Percentiles rank a stretch among this genome's conserved stretches.
Conservation (phyloP, 2,113 vertebrate species). For the Salvelinus fontinalis region DNA sequence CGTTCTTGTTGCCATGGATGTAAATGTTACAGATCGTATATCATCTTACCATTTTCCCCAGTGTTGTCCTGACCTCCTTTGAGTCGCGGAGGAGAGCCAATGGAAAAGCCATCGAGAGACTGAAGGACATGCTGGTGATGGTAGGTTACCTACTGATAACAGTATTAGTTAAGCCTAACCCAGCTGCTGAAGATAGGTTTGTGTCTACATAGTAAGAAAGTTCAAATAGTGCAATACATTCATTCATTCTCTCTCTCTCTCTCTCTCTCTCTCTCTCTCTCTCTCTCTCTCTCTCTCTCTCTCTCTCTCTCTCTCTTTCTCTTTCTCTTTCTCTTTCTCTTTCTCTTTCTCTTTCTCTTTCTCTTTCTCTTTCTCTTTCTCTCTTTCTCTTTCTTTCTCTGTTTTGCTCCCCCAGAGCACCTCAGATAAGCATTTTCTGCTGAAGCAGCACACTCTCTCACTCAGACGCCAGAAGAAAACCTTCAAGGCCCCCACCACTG, state of each 20-base stretch:
- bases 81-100: conserved; percentile 75
- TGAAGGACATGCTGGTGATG: conserved; percentile 77
- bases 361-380: background rate
- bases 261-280: no score
- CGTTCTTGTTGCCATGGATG: no score
- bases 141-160: background rate
- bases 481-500: no score
- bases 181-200: background rate
- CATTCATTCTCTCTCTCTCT: no score
- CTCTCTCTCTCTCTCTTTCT: background rate
- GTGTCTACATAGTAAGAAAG: no score
- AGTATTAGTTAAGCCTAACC: background rate
- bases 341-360: background rate
- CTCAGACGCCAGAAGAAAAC: conserved; percentile 28
- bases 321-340: background rate
- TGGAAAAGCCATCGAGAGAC: conserved; percentile 71
- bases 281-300: background rate
- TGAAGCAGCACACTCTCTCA: conserved; percentile 70
- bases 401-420: conserved; percentile 57
- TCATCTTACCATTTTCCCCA: conserved; percentile 45
- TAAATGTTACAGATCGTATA: background rate
- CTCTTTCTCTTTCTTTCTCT: background rate
- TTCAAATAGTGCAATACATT: no score
- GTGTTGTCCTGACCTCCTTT: conserved; percentile 77
- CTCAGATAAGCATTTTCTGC: conserved; percentile 82